Evolutionary conservation across 2,888 invertebrate genomes (phyloP), one percentile per base, ranked within the genome.

Genomic region (Cenopis cana): DNA sequence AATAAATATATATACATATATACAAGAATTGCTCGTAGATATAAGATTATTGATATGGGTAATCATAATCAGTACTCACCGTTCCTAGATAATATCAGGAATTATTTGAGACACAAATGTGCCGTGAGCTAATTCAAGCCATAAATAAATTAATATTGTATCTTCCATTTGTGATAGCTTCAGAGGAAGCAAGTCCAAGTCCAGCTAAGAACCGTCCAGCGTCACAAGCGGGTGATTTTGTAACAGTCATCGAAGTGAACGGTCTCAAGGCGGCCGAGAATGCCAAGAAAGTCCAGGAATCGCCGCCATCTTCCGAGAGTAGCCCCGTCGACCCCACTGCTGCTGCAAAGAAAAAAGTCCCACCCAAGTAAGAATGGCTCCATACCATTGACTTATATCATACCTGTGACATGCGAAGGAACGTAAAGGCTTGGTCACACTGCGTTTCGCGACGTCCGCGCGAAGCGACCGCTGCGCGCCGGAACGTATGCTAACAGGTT

Each of bases 231-330:
- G 93, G 89, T 85, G 94, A 97, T 89, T 98, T 97, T 91, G 96
- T 98, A 77, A 98, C 97, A 74, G 97, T 98, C 76, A 98, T 98
- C 81, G 97, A 97, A 95, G 97, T 98, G 50, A 97, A 97, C 89
- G 97, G 97, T 86, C 92, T 95, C 81, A 96, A 96, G 84, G 91
- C 93, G 78, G 93, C 93, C 71, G 92, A 93, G 81, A 88, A 86
- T 82, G 89, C 89, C 29, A 92, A 91, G 79, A 91, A 89, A 77
- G 78, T 83, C 56, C 91, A 93, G 62, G 91, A 91, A 24, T 88
- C 89, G 14, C 84, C 88, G n/a, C 88, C 87, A 73, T 89, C 93
- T 9, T 88, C 93, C 11, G 93, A 94, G 65, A 93, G 93, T 77
- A 95, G 95, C 79, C 94, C 95, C 52, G 92, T 94, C 38, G 95